phyloP scores from a whole-genome alignment of 2,113 vertebrate genomes.

The Pluvianellus socialis region DNA sequence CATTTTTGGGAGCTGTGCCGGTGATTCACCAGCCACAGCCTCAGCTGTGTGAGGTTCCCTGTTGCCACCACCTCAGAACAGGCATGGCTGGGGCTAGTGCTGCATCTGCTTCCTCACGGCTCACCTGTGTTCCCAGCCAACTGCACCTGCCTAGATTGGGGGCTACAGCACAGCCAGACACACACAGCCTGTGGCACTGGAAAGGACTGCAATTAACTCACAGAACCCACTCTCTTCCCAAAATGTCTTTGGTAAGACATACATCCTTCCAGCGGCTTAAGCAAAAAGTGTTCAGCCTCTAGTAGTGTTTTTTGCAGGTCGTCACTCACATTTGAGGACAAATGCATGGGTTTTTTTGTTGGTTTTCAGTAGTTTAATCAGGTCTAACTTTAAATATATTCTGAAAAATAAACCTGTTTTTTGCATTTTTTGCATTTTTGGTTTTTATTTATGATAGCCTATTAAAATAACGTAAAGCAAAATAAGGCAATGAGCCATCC shows the following conservation, averaged over 20 bases:
- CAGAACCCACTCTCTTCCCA: neutral
- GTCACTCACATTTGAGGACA: neutral
- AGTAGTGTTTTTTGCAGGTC: neutral
- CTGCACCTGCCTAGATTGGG: too few relatives aligned
- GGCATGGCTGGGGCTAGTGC: neutral
- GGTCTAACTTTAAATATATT: neutral
- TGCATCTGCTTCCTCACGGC: neutral
- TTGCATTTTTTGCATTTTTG: too few relatives aligned
- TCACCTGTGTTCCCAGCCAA: neutral
- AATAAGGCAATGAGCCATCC: neutral
- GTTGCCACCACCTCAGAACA: neutral
- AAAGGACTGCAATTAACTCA: neutral
- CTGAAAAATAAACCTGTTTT: neutral
- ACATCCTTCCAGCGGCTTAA: neutral
- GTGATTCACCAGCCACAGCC: neutral
- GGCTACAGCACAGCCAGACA: neutral
- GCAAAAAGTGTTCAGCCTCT: neutral
- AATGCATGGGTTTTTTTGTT: neutral
- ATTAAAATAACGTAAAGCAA: neutral
- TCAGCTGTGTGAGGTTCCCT: neutral
- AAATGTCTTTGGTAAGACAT: neutral
- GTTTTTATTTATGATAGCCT: neutral
- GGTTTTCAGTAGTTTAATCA: neutral
- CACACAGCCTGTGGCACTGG: rapidly evolving
- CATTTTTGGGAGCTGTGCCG: neutral